These are phyloP conservation scores for Hippoglossus hippoglossus DNA, from an alignment of 2,797 vertebrate genomes.

Conservation along the genomic window DNA sequence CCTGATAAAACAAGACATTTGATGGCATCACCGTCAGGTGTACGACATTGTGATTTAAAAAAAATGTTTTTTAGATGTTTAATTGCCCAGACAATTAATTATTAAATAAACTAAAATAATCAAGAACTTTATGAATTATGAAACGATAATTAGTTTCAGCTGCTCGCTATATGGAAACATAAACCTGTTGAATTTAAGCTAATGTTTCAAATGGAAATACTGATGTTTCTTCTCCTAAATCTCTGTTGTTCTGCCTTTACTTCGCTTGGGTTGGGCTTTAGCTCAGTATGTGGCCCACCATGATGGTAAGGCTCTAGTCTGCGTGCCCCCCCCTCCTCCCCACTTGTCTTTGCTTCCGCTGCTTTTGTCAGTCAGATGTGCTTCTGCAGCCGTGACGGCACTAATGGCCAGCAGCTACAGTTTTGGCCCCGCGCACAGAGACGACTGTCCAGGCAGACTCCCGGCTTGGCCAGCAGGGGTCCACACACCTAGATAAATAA, in stretches of 20 bases:
- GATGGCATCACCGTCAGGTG: too few relatives aligned
- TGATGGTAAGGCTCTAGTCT: slow-evolving; percentile 84
- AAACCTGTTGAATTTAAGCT: background rate
- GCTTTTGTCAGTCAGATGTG: slow-evolving; percentile 75
- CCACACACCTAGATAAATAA: slow-evolving; percentile 35
- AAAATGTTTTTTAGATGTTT: too few relatives aligned
- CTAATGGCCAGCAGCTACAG: slow-evolving; percentile 36
- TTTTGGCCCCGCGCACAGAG: slow-evolving; percentile 27
- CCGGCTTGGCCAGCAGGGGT: slow-evolving; percentile 55
- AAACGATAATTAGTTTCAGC: background rate
- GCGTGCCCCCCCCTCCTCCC: slow-evolving; percentile 31
- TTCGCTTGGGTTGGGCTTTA: slow-evolving; percentile 76
- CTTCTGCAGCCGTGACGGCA: slow-evolving; percentile 55
- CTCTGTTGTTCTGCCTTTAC: slow-evolving; percentile 77
- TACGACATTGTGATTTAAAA: too few relatives aligned
- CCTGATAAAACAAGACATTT: too few relatives aligned
- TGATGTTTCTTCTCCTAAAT: slow-evolving; percentile 59
- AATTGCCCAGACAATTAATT: background rate
- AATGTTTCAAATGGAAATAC: slow-evolving; percentile 8
- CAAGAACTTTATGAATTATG: background rate
- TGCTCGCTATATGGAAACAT: background rate
- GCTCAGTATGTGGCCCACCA: slow-evolving; percentile 86
- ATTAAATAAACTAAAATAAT: background rate
- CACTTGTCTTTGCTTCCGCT: slow-evolving; percentile 63
- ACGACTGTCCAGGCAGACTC: slow-evolving; percentile 40